Evolutionary conservation across 2,797 vertebrate genomes (phyloP), one percentile per base, ranked within the genome.

Genomic region (Pseudochaenichthys georgianus): DNA sequence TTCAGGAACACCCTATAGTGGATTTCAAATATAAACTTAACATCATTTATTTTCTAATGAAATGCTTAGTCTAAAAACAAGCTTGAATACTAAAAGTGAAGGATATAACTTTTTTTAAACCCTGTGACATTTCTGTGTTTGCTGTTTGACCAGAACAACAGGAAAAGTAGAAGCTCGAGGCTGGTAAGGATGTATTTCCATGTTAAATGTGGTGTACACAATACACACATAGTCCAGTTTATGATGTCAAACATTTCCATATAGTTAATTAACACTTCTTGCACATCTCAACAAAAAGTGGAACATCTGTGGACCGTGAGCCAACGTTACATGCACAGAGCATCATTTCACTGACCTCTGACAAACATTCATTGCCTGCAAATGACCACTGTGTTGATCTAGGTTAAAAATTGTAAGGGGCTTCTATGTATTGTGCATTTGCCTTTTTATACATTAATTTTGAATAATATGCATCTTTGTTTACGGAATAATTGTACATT

Each of bases 131-230:
- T n/a, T 17, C 4, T 1, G 5, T 45, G 31, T 75, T 42, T 66
- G 28, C 64, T 57, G 9, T 6, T 16, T 31, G 9, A 31, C 17
- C 42, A n/a, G 42, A 47, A 55, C 34, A 60, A 17, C 23, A 54
- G 17, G 28, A 16, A 7, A 47, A 52, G 43, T 43, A 34, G 50
- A 57, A 15, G n/a, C 17, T 41, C 31, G 1, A 70, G 23, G 19
- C 45, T 53, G 51, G 41, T 31, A 45, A 45, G 46, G 16, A 54
- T 42, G 2, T 54, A 50, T 51, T 74, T 51, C 42, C 65, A n/a
- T 63, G 58, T 21, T 0, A 23, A 3, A 63, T 17, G 9, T 4
- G 3, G 2, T 34, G 1, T 13, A 52, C 34, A n/a, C 17, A 68
- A 38, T 38, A 41, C 12, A 70, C 12, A 4, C 60, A 16, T 15